Evolutionary conservation across 2,113 vertebrate genomes (phyloP), one percentile per base, ranked within the genome.

Genomic region (Machaerirhynchus nigripectus): DNA sequence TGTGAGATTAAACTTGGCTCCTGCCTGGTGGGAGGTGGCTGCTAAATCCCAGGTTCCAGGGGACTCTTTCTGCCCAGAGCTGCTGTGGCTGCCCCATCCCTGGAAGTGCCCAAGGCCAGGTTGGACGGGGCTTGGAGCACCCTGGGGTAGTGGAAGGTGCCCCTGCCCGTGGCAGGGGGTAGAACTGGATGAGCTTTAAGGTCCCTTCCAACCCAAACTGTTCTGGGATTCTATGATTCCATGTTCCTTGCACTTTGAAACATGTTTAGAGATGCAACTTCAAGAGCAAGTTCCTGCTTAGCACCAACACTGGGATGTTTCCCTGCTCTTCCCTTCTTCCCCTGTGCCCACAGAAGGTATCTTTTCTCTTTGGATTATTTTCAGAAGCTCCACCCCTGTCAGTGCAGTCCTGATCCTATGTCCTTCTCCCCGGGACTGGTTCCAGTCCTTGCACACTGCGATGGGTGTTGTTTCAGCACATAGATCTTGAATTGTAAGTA

Each of bases 41-140:
- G 70, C 65, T 85, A 9, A 44, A 40, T 46, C 33, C 15, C 40
- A 26, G 47, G 31, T 89, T 39, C 10, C 49, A 28, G 42, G 59
- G 47, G 50, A 47, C 37, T 83, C 60, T 33, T 24, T 23, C 40
- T 69, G 39, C 39, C 24, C 0, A 0, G 24, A 47, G 61, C 9
- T 12, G 40, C 70, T 55, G 47, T 31, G 53, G n/a, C 61, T 55
- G 26, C 31, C 55, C 31, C 26, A 15, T 47, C n/a, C n/a, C 55
- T 83, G 61, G 21, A 0, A 68, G 30, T 60, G 46, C 0, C 39
- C 39, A 4, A 53, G 39, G 39, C n/a, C 40, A 22, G 55, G 40
- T 1, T 55, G 70, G 33, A 37, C 0, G 0, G 53, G 39, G 28
- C 53, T 46, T 26, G 60, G 40, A 56, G 55, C n/a, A 16, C 0